Conservation (phyloP, 30 jellyfish, hydroid and myxozoan species). For the Sanderia malayensis region DNA sequence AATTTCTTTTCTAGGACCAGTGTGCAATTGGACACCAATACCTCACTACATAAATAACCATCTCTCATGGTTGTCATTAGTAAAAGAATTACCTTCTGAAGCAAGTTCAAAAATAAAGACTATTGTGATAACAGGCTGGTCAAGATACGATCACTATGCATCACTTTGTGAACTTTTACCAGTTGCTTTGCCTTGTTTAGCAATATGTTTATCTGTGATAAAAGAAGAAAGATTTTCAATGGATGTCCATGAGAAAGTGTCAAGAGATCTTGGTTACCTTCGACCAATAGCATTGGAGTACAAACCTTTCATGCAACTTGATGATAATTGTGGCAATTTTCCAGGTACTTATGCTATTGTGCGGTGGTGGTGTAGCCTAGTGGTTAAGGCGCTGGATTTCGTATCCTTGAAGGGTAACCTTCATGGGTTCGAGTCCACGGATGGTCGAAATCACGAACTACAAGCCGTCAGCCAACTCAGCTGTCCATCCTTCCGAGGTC, state of each 20-base stretch:
- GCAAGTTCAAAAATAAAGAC: slow-evolving; percentile 53
- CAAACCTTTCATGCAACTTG: slow-evolving; percentile 61
- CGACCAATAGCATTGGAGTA: slow-evolving; percentile 65
- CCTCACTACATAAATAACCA: slow-evolving; percentile 86
- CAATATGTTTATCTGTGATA: slow-evolving; percentile 76
- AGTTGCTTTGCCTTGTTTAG: slow-evolving; percentile 86
- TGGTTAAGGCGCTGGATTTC: too few relatives aligned
- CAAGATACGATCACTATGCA: slow-evolving; percentile 85
- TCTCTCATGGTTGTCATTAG: slow-evolving; percentile 68
- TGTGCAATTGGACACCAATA: slow-evolving; percentile 81
- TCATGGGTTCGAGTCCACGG: too few relatives aligned
- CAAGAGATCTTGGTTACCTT: slow-evolving; percentile 81
- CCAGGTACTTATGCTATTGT: slow-evolving; percentile 73
- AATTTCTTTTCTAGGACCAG: slow-evolving; percentile 68
- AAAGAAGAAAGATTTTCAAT: slow-evolving; percentile 53
- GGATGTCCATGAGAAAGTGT: slow-evolving; percentile 73
- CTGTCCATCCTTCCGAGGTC: too few relatives aligned
- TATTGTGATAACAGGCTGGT: slow-evolving; percentile 92
- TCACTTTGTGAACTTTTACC: slow-evolving; percentile 89
- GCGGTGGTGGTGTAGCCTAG: too few relatives aligned
- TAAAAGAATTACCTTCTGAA: slow-evolving; percentile 53
- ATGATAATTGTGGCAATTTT: slow-evolving; percentile 77
- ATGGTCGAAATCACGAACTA: too few relatives aligned
- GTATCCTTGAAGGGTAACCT: too few relatives aligned
- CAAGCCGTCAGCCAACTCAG: too few relatives aligned